Percentiles rank a stretch among this genome's conserved stretches.
Conservation (phyloP, 2,797 vertebrate genomes). For the Melanotaenia pygmaea region DNA sequence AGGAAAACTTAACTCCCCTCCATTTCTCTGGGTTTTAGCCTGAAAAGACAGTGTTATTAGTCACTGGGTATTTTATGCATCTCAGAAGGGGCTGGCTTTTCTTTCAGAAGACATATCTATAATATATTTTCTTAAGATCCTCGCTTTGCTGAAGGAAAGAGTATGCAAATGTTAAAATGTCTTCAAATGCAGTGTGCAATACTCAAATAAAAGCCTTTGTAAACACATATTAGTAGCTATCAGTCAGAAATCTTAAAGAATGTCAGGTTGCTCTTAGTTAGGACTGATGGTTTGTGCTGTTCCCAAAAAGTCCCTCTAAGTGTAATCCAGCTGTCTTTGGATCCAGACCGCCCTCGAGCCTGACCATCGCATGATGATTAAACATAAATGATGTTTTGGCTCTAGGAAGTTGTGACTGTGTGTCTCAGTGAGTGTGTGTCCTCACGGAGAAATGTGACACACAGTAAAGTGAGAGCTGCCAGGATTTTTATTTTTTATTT, state of each 20-base stretch:
- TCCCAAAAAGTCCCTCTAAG: conserved; percentile 45
- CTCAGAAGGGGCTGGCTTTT: conserved; percentile 18
- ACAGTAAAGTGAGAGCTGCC: conserved; percentile 39
- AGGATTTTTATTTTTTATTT: conserved; percentile 54
- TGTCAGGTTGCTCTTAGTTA: conserved; percentile 19
- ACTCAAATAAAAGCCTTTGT: conserved; percentile 8
- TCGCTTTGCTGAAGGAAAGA: not conserved
- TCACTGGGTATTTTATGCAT: not conserved
- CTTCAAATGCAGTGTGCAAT: not conserved
- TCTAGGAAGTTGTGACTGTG: conserved; percentile 24
- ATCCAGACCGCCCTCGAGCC: conserved; percentile 34
- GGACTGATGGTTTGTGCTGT: conserved; percentile 30
- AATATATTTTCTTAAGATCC: conserved; percentile 2
- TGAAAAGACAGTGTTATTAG: not conserved
- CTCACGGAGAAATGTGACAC: conserved; percentile 11
- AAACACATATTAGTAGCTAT: conserved; percentile 15
- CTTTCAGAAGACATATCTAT: conserved; percentile 4
- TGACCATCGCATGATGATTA: conserved; percentile 36
- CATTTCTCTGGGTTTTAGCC: not conserved
- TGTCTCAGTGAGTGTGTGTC: conserved; percentile 1
- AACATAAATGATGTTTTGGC: conserved; percentile 55
- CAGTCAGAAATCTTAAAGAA: conserved; percentile 28
- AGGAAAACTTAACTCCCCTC: conserved; percentile 10
- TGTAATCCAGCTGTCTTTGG: conserved; percentile 53
- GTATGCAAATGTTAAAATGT: not conserved